These are phyloP conservation scores for Emydura subglobosa DNA, from an alignment of 2,113 vertebrate species.

Conservation along the genomic window DNA sequence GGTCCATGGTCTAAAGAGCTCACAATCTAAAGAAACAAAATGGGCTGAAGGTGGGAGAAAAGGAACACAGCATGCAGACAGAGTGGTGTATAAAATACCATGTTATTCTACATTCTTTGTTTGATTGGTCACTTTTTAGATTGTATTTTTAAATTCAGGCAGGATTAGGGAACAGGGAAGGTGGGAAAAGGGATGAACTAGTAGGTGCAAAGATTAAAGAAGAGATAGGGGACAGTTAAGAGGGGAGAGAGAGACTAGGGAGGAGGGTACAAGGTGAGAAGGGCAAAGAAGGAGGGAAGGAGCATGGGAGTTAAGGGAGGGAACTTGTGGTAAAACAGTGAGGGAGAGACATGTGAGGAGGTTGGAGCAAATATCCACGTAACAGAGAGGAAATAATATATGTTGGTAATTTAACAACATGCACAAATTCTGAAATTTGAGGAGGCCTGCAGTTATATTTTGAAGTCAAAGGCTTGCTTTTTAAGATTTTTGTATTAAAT, in stretches of 20 bases:
- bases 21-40: not conserved
- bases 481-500: not conserved
- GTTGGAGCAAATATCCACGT: not conserved
- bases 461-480: too few species aligned
- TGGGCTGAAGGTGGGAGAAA: not conserved
- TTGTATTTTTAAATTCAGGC: not conserved
- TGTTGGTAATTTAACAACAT: not conserved
- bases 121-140: not conserved
- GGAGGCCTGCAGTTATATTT: not conserved
- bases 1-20: not conserved
- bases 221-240: not conserved
- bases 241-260: not conserved
- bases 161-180: not conserved
- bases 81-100: not conserved
- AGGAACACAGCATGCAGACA: not conserved
- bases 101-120: not conserved
- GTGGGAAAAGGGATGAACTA: not conserved
- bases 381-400: not conserved
- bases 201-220: rapidly evolving
- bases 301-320: not conserved
- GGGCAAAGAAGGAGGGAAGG: not conserved
- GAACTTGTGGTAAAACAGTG: not conserved
- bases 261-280: not conserved
- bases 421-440: not conserved
- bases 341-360: not conserved